phyloP scores from a whole-genome alignment of 2,888 invertebrate genomes.

The Sinotaia quadrata region DNA sequence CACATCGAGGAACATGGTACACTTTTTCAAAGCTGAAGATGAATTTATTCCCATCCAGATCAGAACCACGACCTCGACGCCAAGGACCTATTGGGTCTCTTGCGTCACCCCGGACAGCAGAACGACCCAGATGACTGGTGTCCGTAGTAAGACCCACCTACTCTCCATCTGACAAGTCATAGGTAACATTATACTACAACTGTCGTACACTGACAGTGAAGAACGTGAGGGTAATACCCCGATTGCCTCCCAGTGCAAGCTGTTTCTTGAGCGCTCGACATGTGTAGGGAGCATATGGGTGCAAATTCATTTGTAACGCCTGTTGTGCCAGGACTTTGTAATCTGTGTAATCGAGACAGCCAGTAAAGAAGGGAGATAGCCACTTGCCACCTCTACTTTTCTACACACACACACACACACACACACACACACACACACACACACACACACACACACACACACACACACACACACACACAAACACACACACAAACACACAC shows the following conservation, averaged over 20 bases:
- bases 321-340: not conserved
- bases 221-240: not conserved
- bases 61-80: too few relatives aligned
- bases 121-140: too few relatives aligned
- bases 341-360: not conserved
- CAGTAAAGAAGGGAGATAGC: not conserved
- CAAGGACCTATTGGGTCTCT: too few relatives aligned
- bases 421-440: conserved; percentile 10
- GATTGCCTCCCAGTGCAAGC: not conserved
- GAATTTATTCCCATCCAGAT: too few relatives aligned
- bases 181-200: too few relatives aligned
- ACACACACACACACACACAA: conserved; percentile 14
- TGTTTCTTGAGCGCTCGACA: not conserved
- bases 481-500: too few relatives aligned
- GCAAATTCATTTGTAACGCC: not conserved
- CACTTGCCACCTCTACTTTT: not conserved
- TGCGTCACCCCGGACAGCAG: too few relatives aligned
- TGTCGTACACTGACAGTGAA: too few relatives aligned
- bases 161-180: too few relatives aligned
- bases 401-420: not conserved
- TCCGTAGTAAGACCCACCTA: too few relatives aligned
- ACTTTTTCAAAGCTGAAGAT: too few relatives aligned
- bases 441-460: not conserved
- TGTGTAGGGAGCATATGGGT: not conserved
- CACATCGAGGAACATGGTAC: too few relatives aligned